Percentiles rank a stretch among this genome's conserved stretches.
These are phyloP conservation scores for Chaetodon trifasciatus DNA, from an alignment of 2,797 vertebrate genomes.

Conservation along the genomic window DNA sequence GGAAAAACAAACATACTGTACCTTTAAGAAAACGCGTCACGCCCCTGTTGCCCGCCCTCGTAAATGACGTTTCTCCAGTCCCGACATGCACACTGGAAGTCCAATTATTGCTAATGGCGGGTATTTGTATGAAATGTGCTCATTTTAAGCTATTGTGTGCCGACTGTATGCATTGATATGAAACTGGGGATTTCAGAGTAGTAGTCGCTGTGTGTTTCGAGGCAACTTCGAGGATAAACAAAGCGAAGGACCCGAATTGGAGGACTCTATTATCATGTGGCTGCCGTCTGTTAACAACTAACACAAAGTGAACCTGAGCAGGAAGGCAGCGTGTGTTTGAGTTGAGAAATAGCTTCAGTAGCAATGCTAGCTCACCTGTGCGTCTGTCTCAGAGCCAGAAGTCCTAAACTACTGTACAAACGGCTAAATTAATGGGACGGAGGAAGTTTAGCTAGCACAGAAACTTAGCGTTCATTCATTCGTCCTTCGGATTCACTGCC, in stretches of 20 bases:
- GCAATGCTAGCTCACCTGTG: conserved; percentile 31
- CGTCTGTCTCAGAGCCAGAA: neutral
- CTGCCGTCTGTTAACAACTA: conserved; percentile 33
- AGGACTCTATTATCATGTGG: conserved; percentile 42
- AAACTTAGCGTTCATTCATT: conserved; percentile 55
- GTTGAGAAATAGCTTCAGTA: conserved; percentile 10
- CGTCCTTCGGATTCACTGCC: neutral
- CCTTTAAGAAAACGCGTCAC: conserved; percentile 76
- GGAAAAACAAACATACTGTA: conserved; percentile 25
- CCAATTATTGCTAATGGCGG: conserved; percentile 81
- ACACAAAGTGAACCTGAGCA: conserved; percentile 45
- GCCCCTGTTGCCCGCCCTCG: neutral
- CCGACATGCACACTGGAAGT: conserved; percentile 79
- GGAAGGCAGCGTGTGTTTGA: conserved; percentile 41
- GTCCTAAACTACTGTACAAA: neutral
- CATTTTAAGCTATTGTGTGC: conserved; percentile 22
- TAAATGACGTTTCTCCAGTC: conserved; percentile 70
- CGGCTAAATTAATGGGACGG: conserved; percentile 26
- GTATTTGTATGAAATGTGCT: conserved; percentile 73
- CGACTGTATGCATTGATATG: neutral
- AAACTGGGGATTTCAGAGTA: neutral
- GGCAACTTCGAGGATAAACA: neutral
- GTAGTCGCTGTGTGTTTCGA: neutral
- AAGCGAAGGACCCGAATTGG: neutral
- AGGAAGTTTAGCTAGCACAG: conserved; percentile 24